phyloP scores from a whole-genome alignment of 1,140 invertebrate species.

The Prorops nasuta region DNA sequence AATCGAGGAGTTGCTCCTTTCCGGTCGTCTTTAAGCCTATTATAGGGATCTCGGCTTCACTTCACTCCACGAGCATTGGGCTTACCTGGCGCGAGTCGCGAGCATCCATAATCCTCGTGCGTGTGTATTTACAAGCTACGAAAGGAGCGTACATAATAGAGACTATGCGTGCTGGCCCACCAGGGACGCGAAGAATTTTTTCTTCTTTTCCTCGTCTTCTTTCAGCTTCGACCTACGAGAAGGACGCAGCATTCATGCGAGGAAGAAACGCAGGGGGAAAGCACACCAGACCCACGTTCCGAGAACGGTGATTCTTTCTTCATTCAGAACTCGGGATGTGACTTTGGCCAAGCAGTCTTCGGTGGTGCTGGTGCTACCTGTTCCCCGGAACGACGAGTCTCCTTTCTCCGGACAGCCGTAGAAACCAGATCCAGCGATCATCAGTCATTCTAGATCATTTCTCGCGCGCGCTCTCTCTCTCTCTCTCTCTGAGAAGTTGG shows the following conservation, averaged over 20 bases:
- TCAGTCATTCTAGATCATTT: conserved; percentile 49
- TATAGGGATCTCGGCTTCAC: conserved; percentile 5
- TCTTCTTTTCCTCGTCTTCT: conserved; percentile 12
- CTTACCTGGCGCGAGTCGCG: conserved; percentile 24
- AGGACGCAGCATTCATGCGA: neutral
- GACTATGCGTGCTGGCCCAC: conserved; percentile 19
- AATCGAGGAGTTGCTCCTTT: conserved; percentile 23
- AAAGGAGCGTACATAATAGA: conserved; percentile 22
- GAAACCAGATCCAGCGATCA: conserved; percentile 27
- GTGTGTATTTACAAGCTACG: conserved; percentile 31
- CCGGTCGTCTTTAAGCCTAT: conserved; percentile 32
- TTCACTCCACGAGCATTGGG: conserved; percentile 20
- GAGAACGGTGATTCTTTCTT: conserved; percentile 22
- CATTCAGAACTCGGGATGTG: conserved; percentile 25
- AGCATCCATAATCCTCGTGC: conserved; percentile 29
- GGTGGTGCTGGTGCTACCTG: conserved; percentile 33
- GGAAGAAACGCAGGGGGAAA: conserved; percentile 1
- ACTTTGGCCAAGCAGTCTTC: conserved; percentile 21
- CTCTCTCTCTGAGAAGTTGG: conserved; percentile 26
- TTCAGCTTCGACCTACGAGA: conserved; percentile 4
- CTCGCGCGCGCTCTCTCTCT: conserved; percentile 22
- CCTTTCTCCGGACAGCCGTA: conserved; percentile 6
- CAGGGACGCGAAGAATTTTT: conserved; percentile 24
- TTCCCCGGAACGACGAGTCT: conserved; percentile 15
- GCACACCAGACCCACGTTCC: conserved; percentile 21